phyloP scores from a whole-genome alignment of 1,140 invertebrate species.

The Diplogasteroides magnus region DNA sequence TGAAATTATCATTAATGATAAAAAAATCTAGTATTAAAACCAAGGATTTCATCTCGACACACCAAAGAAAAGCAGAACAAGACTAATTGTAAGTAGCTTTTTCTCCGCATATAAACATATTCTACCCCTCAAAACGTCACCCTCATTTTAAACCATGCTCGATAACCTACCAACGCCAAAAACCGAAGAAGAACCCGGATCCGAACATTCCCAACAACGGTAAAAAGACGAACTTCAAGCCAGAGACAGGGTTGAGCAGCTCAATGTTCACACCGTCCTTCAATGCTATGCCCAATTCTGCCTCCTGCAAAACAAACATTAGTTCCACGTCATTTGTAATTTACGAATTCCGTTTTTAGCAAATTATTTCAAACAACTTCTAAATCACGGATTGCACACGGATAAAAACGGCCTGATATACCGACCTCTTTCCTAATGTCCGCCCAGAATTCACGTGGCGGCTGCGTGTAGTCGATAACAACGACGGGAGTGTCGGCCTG shows the following conservation, averaged over 20 bases:
- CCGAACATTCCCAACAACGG: neutral
- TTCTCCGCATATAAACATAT: constrained; percentile 21
- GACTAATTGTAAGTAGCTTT: constrained; percentile 11
- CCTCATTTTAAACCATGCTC: no score
- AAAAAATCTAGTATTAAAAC: neutral
- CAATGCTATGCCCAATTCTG: constrained; percentile 16
- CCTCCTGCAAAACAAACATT: constrained; percentile 2
- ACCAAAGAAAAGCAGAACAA: neutral
- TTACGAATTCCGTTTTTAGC: no score
- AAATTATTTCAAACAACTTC: no score
- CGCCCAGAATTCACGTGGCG: constrained; percentile 18
- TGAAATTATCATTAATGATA: constrained; percentile 6
- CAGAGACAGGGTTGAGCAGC: neutral
- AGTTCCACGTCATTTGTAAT: no score
- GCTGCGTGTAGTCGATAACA: constrained; percentile 17
- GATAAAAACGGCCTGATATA: no score
- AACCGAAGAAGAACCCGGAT: no score
- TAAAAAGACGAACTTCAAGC: neutral
- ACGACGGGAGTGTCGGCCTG: neutral
- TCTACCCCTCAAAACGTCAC: no score
- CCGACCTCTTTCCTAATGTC: constrained; percentile 17
- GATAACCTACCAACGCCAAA: no score
- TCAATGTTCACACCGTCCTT: constrained; percentile 14
- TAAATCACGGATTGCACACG: no score
- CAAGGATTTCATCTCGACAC: neutral